A percentile compares a stretch with the other conserved stretches of the same genome.
Conservation (phyloP, 2,113 vertebrate genomes). For the Cyanocitta stelleri region DNA sequence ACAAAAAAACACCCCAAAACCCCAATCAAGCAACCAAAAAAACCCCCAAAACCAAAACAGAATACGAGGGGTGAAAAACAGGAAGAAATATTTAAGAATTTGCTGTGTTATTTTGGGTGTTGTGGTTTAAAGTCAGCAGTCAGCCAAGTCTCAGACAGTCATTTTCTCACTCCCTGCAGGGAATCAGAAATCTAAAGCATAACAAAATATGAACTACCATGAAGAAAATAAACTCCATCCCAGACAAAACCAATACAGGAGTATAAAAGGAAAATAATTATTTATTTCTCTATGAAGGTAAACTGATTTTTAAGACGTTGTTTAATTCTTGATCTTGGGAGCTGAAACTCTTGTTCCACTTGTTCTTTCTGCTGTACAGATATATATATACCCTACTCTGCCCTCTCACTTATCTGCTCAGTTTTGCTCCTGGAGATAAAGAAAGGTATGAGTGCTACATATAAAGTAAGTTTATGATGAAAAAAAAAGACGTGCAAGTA, state of each 20-base stretch:
- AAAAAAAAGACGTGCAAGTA: neutral
- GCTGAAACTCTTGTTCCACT: neutral
- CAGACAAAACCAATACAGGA: neutral
- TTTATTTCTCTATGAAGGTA: neutral
- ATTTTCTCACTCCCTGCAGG: accelerated
- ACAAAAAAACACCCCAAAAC: neutral
- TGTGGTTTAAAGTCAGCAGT: neutral
- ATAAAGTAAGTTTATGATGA: neutral
- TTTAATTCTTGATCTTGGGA: neutral
- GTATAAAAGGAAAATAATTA: neutral
- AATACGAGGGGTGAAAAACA: accelerated
- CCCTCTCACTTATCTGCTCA: neutral
- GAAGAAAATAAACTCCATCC: neutral
- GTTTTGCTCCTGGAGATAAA: neutral
- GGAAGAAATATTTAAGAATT: neutral
- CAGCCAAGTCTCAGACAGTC: neutral
- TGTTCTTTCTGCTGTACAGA: neutral
- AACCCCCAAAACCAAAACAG: neutral
- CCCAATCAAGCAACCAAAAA: neutral
- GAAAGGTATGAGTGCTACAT: neutral
- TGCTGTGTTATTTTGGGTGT: neutral
- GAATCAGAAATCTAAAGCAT: neutral
- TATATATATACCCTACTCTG: neutral
- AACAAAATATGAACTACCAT: neutral
- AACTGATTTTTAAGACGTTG: neutral